Conservation (phyloP, 2,113 vertebrate genomes). For the Elephantulus edwardii region DNA sequence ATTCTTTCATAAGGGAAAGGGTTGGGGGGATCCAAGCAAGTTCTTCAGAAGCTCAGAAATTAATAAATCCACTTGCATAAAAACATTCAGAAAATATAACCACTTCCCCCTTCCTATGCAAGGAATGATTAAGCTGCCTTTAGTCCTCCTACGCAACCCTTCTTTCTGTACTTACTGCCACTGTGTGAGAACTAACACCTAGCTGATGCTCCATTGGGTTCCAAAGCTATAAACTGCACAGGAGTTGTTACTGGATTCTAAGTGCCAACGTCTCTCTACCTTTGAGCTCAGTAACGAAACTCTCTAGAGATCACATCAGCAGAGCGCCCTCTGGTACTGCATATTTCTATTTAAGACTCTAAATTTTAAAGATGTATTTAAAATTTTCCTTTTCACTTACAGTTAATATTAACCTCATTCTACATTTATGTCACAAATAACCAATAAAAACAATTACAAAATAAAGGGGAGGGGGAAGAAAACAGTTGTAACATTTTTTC, state of each 20-base stretch:
- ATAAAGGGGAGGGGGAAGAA: background rate
- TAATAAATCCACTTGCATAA: conserved; percentile 29
- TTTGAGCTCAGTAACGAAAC: too few species aligned
- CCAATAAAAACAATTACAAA: background rate
- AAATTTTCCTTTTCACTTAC: background rate
- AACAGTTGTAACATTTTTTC: background rate
- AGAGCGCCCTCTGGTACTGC: too few species aligned
- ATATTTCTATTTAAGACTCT: background rate
- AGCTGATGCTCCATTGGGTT: too few species aligned
- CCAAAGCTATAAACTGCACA: too few species aligned
- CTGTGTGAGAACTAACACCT: too few species aligned
- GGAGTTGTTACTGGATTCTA: too few species aligned
- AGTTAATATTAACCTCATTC: background rate
- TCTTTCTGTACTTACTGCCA: background rate
- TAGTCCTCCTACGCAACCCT: background rate
- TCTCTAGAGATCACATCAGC: too few species aligned
- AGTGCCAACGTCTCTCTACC: too few species aligned
- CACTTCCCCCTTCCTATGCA: background rate
- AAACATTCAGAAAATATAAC: conserved; percentile 39
- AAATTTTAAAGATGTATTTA: conserved; percentile 15
- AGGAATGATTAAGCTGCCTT: background rate
- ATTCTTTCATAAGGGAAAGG: conserved; percentile 23
- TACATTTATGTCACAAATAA: too few species aligned
- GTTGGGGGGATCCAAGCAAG: background rate
- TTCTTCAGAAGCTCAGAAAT: background rate